Conservation (phyloP, 2,888 invertebrate genomes). For the Nesidiocoris tenuis region DNA sequence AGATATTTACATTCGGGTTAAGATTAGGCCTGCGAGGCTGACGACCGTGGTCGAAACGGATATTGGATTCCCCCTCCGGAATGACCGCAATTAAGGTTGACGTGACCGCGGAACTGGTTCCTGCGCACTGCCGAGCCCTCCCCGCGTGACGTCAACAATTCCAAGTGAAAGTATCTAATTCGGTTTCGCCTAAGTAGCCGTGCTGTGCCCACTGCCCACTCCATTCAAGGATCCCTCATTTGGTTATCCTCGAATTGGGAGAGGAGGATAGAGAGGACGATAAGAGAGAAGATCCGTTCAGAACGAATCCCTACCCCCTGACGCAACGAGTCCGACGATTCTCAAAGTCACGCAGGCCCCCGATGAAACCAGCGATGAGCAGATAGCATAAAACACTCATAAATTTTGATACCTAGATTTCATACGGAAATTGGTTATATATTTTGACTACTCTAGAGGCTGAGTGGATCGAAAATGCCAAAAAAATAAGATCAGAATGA, state of each 20-base stretch:
- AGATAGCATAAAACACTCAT: too few relatives aligned
- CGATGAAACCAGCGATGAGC: too few relatives aligned
- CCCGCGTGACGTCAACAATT: slow-evolving; percentile 10
- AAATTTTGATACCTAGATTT: too few relatives aligned
- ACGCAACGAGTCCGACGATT: not conserved
- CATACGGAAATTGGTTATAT: too few relatives aligned
- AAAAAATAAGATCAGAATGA: too few relatives aligned
- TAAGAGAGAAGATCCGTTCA: not conserved
- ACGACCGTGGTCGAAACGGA: not conserved
- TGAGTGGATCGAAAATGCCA: too few relatives aligned
- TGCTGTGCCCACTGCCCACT: too few relatives aligned
- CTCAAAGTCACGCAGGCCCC: not conserved
- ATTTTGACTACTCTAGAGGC: too few relatives aligned
- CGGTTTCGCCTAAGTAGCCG: slow-evolving; percentile 3
- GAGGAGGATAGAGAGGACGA: too few relatives aligned
- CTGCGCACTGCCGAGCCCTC: not conserved
- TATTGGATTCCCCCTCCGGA: slow-evolving; percentile 14
- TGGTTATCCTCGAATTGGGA: not conserved
- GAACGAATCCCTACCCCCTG: not conserved
- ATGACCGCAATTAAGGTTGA: slow-evolving; percentile 9
- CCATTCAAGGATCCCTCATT: not conserved
- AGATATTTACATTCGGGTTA: not conserved
- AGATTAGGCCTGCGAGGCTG: not conserved
- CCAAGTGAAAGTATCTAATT: slow-evolving; percentile 21
- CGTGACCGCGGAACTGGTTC: slow-evolving; percentile 12